Conservation (phyloP, 1,140 invertebrate species). For the Portunus trituberculatus region DNA sequence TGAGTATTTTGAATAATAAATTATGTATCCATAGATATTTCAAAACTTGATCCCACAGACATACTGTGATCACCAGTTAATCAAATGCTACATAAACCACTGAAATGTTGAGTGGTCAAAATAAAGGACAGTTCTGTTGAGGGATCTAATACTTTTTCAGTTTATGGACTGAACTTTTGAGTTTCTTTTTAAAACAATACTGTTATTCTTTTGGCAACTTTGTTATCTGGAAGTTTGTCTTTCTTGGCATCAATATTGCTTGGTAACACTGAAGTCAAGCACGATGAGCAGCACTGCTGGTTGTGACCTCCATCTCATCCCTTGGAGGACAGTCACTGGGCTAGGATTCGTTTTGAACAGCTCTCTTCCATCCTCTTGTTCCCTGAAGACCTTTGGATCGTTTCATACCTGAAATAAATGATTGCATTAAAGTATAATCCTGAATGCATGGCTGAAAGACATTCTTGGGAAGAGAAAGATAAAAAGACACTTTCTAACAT, state of each 20-base stretch:
- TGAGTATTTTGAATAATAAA: not conserved
- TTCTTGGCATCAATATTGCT: not conserved
- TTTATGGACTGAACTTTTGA: not conserved
- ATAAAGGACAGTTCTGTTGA: not conserved
- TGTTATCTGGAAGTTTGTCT: not conserved
- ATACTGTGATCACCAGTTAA: too few species aligned
- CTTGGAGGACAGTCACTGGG: not conserved
- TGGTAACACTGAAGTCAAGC: not conserved
- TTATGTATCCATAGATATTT: not conserved
- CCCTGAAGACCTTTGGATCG: not conserved
- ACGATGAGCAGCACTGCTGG: not conserved
- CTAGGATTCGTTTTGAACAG: not conserved
- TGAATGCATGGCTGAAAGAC: too few species aligned
- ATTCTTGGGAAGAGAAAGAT: too few species aligned
- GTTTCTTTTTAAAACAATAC: not conserved
- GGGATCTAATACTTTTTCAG: too few species aligned
- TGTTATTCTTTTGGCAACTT: not conserved
- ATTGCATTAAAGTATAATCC: too few species aligned
- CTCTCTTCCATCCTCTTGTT: not conserved
- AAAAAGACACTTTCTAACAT: too few species aligned
- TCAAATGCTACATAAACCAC: too few species aligned
- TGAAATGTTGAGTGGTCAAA: not conserved
- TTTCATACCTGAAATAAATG: not conserved
- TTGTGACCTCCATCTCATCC: not conserved
- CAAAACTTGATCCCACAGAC: too few species aligned